phyloP scores from a whole-genome alignment of 2,113 vertebrate species.

The Cyprinodon brontotheroides region DNA sequence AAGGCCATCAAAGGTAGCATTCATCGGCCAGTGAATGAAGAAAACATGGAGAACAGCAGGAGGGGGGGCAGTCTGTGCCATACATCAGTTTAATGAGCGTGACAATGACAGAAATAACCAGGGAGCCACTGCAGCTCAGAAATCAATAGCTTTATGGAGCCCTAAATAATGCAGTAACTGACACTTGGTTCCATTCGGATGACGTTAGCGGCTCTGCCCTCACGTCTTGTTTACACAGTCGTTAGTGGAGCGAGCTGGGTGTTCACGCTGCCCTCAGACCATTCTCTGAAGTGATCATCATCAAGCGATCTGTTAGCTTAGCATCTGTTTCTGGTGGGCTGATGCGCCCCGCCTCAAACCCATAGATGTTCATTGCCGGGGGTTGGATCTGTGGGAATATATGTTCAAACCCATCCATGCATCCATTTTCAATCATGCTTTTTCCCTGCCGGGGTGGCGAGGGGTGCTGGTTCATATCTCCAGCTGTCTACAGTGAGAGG shows the following conservation, averaged over 20 bases:
- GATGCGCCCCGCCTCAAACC: too few species aligned
- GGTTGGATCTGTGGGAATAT: too few species aligned
- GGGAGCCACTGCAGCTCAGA: conserved; percentile 72
- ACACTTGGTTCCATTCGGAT: conserved; percentile 72
- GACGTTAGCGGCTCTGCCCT: conserved; percentile 61
- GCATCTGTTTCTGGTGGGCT: too few species aligned
- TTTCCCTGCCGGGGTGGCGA: too few species aligned
- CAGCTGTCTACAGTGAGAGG: too few species aligned
- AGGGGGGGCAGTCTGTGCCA: conserved; percentile 40
- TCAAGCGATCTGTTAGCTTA: too few species aligned
- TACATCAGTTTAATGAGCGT: conserved; percentile 80
- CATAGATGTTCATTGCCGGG: too few species aligned
- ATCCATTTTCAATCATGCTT: too few species aligned
- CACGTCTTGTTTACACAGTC: conserved; percentile 76
- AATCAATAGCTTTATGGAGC: conserved; percentile 79
- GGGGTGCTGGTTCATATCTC: too few species aligned
- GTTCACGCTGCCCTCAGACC: neutral
- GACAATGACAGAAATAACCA: conserved; percentile 78
- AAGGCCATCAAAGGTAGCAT: too few species aligned
- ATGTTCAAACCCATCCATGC: too few species aligned
- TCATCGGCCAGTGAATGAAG: conserved; percentile 11
- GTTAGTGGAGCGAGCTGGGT: conserved; percentile 41
- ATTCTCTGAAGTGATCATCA: too few species aligned
- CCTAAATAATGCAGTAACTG: conserved; percentile 80
- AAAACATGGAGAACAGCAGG: conserved; percentile 18